These are phyloP conservation scores for Heteromyza rotundicornis DNA, from an alignment of 2,888 invertebrate genomes.

Conservation along the genomic window DNA sequence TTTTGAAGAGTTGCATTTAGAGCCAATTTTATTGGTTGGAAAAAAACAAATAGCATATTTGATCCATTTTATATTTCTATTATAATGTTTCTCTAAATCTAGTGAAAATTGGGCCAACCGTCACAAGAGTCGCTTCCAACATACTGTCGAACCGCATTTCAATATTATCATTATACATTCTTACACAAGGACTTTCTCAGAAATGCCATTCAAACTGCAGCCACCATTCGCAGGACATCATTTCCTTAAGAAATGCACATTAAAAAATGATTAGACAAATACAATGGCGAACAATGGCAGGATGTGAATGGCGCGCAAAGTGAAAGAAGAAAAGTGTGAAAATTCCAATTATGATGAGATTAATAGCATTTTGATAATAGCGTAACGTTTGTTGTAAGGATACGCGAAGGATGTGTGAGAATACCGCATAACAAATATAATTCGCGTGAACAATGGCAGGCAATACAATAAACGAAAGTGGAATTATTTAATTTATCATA, in stretches of 20 bases:
- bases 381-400: conserved; percentile 34
- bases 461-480: neutral
- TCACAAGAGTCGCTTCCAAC: too few species aligned
- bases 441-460: neutral
- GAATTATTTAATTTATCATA: neutral
- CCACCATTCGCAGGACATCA: conserved; percentile 16
- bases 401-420: conserved; percentile 7
- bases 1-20: too few species aligned
- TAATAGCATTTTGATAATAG: conserved; percentile 48
- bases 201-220: too few species aligned
- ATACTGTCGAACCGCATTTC: too few species aligned
- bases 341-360: conserved; percentile 35
- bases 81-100: too few species aligned
- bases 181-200: too few species aligned
- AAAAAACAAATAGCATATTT: too few species aligned
- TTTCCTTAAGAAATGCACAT: conserved; percentile 11
- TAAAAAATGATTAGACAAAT: conserved; percentile 14
- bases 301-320: conserved; percentile 10
- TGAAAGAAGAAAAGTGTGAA: conserved; percentile 34
- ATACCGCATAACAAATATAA: neutral
- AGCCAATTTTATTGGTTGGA: too few species aligned
- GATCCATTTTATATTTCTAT: too few species aligned
- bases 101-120: too few species aligned
- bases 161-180: too few species aligned
- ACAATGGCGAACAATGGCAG: conserved; percentile 13